Evolutionary conservation across 2,888 invertebrate species (phyloP).

Genomic region (Thera britannica): DNA sequence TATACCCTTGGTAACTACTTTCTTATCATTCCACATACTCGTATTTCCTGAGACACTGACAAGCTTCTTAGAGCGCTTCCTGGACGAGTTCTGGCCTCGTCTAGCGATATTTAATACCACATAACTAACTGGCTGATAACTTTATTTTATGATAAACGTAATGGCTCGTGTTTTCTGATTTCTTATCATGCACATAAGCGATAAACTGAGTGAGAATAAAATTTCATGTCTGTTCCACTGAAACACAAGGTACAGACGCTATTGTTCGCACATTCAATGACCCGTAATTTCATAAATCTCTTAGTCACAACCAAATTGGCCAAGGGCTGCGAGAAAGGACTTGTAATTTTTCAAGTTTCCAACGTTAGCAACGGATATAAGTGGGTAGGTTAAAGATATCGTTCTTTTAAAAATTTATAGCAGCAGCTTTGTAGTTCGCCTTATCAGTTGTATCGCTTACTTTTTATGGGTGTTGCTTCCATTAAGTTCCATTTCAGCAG

Average conservation of each 20-base stretch:
- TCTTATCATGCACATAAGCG: slow-evolving; percentile 40
- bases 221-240: slow-evolving; percentile 30
- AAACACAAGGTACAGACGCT: slow-evolving; percentile 47
- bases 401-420: not conserved
- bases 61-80: slow-evolving; percentile 61
- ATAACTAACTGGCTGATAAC: slow-evolving; percentile 53
- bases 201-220: slow-evolving; percentile 24
- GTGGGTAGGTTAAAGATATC: not conserved
- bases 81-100: slow-evolving; percentile 49
- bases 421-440: slow-evolving; percentile 1
- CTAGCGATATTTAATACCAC: slow-evolving; percentile 47
- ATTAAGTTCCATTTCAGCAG: not conserved
- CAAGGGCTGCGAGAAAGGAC: slow-evolving; percentile 44
- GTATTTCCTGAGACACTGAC: slow-evolving; percentile 57
- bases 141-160: slow-evolving; percentile 57
- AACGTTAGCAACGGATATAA: slow-evolving; percentile 4
- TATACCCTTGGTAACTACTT: slow-evolving; percentile 37
- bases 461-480: not conserved
- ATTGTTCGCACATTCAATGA: slow-evolving; percentile 61
- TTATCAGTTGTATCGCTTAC: not conserved
- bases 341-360: slow-evolving; percentile 22
- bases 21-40: slow-evolving; percentile 57
- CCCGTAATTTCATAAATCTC: slow-evolving; percentile 57
- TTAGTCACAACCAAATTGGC: slow-evolving; percentile 58
- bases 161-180: slow-evolving; percentile 44